Percentiles rank a stretch among this genome's conserved stretches.
These are phyloP conservation scores for Semnopithecus entellus DNA, from an alignment of 2,113 vertebrate genomes.

Conservation along the genomic window DNA sequence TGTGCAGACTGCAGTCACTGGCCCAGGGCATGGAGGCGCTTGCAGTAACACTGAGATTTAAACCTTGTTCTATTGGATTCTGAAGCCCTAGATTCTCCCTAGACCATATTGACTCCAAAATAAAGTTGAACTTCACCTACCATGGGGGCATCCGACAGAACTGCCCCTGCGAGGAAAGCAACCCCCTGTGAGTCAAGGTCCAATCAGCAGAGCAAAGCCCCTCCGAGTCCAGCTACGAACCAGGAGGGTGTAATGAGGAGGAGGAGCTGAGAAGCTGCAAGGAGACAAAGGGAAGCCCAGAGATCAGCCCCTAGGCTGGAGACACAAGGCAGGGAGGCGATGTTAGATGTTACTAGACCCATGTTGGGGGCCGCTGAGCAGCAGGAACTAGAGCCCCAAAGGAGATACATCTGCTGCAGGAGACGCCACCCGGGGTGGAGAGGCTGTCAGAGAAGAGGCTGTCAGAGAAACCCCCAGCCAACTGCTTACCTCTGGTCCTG, in stretches of 20 bases:
- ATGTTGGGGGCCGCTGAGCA: neutral
- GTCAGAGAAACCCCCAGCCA: neutral
- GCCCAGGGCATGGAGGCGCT: neutral
- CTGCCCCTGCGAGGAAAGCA: too few relatives aligned
- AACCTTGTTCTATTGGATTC: neutral
- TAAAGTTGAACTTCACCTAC: neutral
- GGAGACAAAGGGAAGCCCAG: neutral
- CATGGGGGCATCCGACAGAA: fast-evolving
- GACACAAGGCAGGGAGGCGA: fast-evolving
- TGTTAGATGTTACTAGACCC: neutral
- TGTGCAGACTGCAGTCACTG: fast-evolving
- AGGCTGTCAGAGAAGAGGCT: neutral
- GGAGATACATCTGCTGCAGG: neutral
- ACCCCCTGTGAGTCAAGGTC: fast-evolving
- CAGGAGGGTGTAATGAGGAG: fast-evolving
- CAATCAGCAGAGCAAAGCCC: neutral
- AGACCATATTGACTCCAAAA: neutral
- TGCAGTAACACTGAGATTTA: fast-evolving
- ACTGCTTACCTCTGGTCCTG: neutral
- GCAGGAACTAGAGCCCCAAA: neutral
- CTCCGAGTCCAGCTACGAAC: neutral
- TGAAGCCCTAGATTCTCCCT: neutral
- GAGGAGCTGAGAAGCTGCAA: neutral
- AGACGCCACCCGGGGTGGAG: neutral
- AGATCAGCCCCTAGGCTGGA: neutral